Evolutionary conservation across 2,797 vertebrate species (phyloP).

Genomic region (Cryptoblepharus egeriae): DNA sequence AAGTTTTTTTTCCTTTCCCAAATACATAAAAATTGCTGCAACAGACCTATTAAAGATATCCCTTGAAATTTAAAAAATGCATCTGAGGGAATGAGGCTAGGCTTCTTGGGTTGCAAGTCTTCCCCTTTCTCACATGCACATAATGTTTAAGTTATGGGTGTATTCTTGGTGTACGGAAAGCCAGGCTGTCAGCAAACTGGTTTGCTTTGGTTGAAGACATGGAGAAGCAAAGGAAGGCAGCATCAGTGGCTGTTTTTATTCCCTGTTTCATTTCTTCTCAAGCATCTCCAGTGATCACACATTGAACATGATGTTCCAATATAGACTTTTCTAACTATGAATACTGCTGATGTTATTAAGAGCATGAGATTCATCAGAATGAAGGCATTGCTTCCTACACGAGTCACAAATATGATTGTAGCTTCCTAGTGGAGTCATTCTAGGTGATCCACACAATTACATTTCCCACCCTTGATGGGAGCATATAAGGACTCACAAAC

Average conservation of each 20-base stretch:
- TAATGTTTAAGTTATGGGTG: no score
- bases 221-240: no score
- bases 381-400: no score
- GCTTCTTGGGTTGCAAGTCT: neutral
- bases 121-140: neutral
- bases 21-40: neutral
- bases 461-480: neutral
- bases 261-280: no score
- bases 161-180: no score
- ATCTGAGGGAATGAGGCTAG: neutral
- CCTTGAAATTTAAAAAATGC: neutral
- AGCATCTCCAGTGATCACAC: neutral
- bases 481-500: neutral
- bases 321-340: neutral
- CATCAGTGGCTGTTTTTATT: no score
- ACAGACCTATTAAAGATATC: neutral
- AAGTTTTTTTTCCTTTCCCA: neutral
- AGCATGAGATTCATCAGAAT: no score
- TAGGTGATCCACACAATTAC: neutral
- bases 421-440: no score
- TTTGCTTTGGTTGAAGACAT: no score
- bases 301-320: neutral
- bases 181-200: no score
- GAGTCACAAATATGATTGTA: no score
- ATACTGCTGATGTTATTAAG: no score